These are phyloP conservation scores for Drosophila aldrichi DNA, from an alignment of 2,888 invertebrate genomes.

Conservation along the genomic window DNA sequence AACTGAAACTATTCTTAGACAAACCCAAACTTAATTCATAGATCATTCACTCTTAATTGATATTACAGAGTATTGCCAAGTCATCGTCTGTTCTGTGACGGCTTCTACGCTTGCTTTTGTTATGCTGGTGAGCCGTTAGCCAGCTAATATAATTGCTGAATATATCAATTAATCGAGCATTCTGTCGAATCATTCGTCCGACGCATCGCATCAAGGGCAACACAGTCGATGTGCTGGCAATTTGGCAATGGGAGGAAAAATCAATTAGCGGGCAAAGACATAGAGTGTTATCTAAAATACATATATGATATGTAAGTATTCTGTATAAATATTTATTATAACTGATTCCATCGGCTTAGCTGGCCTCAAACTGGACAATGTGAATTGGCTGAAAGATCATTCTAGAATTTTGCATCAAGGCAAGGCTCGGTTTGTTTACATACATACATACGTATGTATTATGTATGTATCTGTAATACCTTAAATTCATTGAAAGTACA, in stretches of 20 bases:
- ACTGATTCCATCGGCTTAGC: too few relatives aligned
- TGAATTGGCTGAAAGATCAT: not conserved
- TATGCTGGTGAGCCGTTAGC: slow-evolving; percentile 17
- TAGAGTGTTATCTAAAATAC: not conserved
- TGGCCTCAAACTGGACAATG: not conserved
- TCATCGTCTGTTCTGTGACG: not conserved
- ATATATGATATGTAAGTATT: not conserved
- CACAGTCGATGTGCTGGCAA: not conserved
- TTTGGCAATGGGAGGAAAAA: slow-evolving; percentile 12
- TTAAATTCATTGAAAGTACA: not conserved
- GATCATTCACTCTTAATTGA: not conserved
- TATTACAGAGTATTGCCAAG: slow-evolving; percentile 1
- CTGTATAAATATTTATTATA: too few relatives aligned
- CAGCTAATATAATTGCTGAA: slow-evolving; percentile 26
- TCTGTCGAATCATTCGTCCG: slow-evolving; percentile 23
- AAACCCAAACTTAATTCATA: not conserved
- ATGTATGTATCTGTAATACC: too few relatives aligned
- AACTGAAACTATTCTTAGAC: too few relatives aligned
- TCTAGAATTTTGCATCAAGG: not conserved
- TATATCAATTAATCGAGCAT: slow-evolving; percentile 38
- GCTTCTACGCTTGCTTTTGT: not conserved
- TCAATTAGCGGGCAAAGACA: slow-evolving; percentile 14
- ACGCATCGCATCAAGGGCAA: not conserved
- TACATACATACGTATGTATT: too few relatives aligned
- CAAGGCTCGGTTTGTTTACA: not conserved